A percentile compares a stretch with the other conserved stretches of the same genome.
Conservation (phyloP, 2,113 vertebrate species). For the Crotalus tigris region DNA sequence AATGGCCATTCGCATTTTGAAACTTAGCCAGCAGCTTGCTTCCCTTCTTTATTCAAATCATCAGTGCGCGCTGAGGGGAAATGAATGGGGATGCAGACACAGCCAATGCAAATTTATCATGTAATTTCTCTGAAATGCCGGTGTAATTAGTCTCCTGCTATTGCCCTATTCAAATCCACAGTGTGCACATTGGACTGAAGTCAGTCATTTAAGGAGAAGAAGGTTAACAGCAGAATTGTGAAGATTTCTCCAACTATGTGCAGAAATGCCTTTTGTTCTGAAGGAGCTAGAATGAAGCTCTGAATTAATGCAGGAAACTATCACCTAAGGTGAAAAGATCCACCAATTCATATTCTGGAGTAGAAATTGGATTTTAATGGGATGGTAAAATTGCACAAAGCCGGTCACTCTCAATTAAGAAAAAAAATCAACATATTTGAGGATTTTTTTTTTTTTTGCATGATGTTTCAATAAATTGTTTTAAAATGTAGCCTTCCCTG, state of each 20-base stretch:
- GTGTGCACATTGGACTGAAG: slow-evolving; percentile 4
- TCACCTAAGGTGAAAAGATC: not conserved
- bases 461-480: not conserved
- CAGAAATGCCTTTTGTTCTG: slow-evolving; percentile 9
- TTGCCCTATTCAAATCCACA: slow-evolving; percentile 26
- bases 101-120: slow-evolving; percentile 19
- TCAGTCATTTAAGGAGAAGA: slow-evolving; percentile 11
- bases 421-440: not conserved
- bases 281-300: not conserved
- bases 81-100: not conserved
- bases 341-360: not conserved
- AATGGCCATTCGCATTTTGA: not conserved
- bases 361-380: not conserved
- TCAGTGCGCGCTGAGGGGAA: not conserved
- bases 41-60: slow-evolving; percentile 19
- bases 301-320: not conserved
- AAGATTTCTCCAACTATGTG: slow-evolving; percentile 3
- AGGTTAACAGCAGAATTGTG: slow-evolving; percentile 10
- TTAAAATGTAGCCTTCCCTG: not conserved
- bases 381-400: not conserved
- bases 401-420: not conserved
- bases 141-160: slow-evolving; percentile 29
- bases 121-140: slow-evolving; percentile 26
- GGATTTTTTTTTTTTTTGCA: not conserved
- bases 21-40: slow-evolving; percentile 3